Conservation (phyloP, 2,888 invertebrate genomes). For the Hypomecis atomaria region DNA sequence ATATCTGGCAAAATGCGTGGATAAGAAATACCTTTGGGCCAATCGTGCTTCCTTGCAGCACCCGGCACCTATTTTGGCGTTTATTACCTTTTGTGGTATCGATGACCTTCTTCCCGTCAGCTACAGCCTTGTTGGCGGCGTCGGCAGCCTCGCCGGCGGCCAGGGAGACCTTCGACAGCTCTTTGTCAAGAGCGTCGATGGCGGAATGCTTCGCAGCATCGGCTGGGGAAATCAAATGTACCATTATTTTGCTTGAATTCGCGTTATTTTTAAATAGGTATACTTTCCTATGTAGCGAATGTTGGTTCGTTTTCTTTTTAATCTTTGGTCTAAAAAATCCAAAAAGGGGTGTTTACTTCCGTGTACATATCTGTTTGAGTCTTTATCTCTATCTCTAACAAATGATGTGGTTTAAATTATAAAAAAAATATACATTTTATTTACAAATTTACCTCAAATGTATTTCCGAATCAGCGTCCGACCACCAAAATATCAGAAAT, state of each 20-base stretch:
- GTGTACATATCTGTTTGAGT: too few relatives aligned
- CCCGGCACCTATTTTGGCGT: not conserved
- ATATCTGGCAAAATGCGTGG: not conserved
- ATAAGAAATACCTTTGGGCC: slow-evolving; percentile 10
- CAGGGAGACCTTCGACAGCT: slow-evolving; percentile 76
- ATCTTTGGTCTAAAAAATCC: too few relatives aligned
- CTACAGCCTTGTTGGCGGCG: slow-evolving; percentile 73
- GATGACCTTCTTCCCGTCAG: slow-evolving; percentile 79
- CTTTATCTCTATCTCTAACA: too few relatives aligned
- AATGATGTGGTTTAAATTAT: too few relatives aligned
- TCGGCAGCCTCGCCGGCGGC: slow-evolving; percentile 79
- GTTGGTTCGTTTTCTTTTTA: too few relatives aligned
- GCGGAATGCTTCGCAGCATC: slow-evolving; percentile 76
- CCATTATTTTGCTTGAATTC: not conserved
- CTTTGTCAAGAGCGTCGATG: slow-evolving; percentile 82
- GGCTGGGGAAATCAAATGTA: slow-evolving; percentile 51
- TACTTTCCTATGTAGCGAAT: too few relatives aligned
- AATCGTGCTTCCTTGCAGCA: not conserved
- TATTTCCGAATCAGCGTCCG: too few relatives aligned
- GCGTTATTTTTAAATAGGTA: not conserved
- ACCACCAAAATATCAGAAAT: too few relatives aligned
- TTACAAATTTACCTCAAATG: too few relatives aligned
- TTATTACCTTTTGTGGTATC: slow-evolving; percentile 76
- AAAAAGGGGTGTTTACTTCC: too few relatives aligned
- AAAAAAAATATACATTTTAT: too few relatives aligned